phyloP scores from a whole-genome alignment of 2,888 invertebrate species.

The Drosophila koepferae region DNA sequence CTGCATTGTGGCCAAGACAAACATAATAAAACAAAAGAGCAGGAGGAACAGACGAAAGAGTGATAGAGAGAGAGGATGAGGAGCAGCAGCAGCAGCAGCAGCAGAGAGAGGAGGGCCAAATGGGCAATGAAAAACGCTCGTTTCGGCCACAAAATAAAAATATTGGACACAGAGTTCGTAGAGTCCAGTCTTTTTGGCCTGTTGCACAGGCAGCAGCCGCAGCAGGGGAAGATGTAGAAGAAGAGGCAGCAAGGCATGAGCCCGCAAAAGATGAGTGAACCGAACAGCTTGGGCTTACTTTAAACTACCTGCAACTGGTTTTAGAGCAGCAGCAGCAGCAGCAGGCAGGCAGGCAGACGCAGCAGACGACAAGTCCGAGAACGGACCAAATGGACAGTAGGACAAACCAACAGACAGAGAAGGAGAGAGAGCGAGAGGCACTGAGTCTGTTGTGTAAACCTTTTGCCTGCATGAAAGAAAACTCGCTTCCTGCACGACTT shows the following conservation, averaged over 20 bases:
- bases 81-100: not conserved
- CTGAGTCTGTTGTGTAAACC: slow-evolving; percentile 56
- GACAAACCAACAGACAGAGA: slow-evolving; percentile 19
- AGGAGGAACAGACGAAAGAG: not conserved
- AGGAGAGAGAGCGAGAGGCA: not conserved
- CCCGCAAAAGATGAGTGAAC: slow-evolving; percentile 57
- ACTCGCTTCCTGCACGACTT: slow-evolving; percentile 78
- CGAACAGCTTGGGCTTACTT: slow-evolving; percentile 74
- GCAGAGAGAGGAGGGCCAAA: slow-evolving; percentile 7
- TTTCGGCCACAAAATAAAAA: slow-evolving; percentile 51
- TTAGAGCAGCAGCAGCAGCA: slow-evolving; percentile 36
- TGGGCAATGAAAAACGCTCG: slow-evolving; percentile 43
- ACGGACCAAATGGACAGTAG: slow-evolving; percentile 41
- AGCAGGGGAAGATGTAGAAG: slow-evolving; percentile 7
- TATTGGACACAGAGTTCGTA: slow-evolving; percentile 49
- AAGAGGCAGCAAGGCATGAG: slow-evolving; percentile 25
- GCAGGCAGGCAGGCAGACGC: slow-evolving; percentile 49
- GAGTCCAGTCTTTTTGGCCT: slow-evolving; percentile 39
- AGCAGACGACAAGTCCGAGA: slow-evolving; percentile 64
- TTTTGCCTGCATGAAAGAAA: slow-evolving; percentile 73
- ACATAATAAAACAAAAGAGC: slow-evolving; percentile 21
- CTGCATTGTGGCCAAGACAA: slow-evolving; percentile 60
- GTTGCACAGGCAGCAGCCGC: slow-evolving; percentile 34
- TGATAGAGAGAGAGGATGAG: not conserved
- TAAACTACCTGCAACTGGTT: slow-evolving; percentile 84